Percentiles rank a stretch among this genome's conserved stretches.
Evolutionary conservation across 2,888 invertebrate genomes (phyloP).

Genomic region (Celastrina argiolus): DNA sequence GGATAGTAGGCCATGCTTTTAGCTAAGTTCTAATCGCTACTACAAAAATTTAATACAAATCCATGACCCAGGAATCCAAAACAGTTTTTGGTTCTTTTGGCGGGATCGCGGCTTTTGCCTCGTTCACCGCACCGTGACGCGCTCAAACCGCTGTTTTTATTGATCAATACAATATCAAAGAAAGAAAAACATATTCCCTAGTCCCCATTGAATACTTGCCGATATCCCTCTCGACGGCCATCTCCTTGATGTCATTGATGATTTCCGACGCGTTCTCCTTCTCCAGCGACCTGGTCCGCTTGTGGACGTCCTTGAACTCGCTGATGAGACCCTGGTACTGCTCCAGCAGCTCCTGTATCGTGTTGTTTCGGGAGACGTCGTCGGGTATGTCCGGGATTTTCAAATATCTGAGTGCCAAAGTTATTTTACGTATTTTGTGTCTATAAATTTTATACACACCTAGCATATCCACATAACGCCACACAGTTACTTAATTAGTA

Average conservation of each 20-base stretch:
- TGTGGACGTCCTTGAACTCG: slow-evolving; percentile 88
- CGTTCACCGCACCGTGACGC: no score
- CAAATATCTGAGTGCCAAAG: slow-evolving; percentile 52
- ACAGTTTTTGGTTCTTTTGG: no score
- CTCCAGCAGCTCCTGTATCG: slow-evolving; percentile 82
- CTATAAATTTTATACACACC: no score
- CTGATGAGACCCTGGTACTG: slow-evolving; percentile 86
- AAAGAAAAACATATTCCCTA: no score
- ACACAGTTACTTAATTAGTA: no score
- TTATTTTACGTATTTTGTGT: no score
- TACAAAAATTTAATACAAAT: no score
- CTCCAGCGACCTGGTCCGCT: slow-evolving; percentile 80
- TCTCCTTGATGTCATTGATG: slow-evolving; percentile 88
- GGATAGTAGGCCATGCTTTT: no score
- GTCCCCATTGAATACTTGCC: slow-evolving; percentile 69
- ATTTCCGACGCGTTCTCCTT: slow-evolving; percentile 86
- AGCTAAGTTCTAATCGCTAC: no score
- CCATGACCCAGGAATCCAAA: no score
- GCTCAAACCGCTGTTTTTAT: background rate
- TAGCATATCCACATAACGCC: no score
- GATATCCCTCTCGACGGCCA: slow-evolving; percentile 91
- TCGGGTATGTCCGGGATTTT: slow-evolving; percentile 83
- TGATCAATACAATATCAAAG: background rate
- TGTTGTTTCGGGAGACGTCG: slow-evolving; percentile 85
- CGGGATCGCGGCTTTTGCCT: no score